A percentile compares a stretch with the other conserved stretches of the same genome.
phyloP scores from a whole-genome alignment of 92 coral and sea anemone species.

The Epizoanthus stellaris region DNA sequence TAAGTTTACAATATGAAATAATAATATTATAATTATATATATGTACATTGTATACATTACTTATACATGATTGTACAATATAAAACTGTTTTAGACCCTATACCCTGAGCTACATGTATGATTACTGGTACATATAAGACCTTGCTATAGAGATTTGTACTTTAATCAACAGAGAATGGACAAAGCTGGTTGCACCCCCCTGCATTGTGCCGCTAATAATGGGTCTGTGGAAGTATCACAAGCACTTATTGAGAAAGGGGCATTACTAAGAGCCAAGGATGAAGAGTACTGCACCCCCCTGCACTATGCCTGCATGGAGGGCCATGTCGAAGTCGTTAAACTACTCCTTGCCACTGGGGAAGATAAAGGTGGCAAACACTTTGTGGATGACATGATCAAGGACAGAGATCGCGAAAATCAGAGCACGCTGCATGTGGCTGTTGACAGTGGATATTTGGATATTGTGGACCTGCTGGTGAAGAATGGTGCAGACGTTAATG shows the following conservation, averaged over 20 bases:
- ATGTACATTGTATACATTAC: too few species aligned
- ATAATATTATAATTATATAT: too few species aligned
- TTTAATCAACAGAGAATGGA: conserved; percentile 65
- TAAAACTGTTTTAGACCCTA: too few species aligned
- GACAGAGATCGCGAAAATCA: conserved; percentile 84
- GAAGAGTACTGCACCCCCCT: conserved; percentile 80
- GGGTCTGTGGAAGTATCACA: conserved; percentile 63
- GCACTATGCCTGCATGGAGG: conserved; percentile 94
- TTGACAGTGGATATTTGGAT: conserved; percentile 80
- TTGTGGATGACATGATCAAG: conserved; percentile 58
- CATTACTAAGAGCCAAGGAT: conserved; percentile 75
- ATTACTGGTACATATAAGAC: background rate
- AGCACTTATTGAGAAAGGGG: conserved; percentile 69
- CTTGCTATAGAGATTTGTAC: background rate
- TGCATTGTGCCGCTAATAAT: conserved; percentile 76
- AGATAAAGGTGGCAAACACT: conserved; percentile 51
- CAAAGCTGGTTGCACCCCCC: conserved; percentile 79
- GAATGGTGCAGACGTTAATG: conserved; percentile 90
- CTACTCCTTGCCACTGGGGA: conserved; percentile 63
- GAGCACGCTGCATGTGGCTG: conserved; percentile 88
- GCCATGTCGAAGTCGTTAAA: conserved; percentile 66
- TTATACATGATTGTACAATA: too few species aligned
- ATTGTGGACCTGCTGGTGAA: conserved; percentile 74
- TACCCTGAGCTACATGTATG: background rate
- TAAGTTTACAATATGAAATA: too few species aligned